These are phyloP conservation scores for Drosophila mettleri DNA, from an alignment of 2,888 invertebrate genomes.

Conservation along the genomic window DNA sequence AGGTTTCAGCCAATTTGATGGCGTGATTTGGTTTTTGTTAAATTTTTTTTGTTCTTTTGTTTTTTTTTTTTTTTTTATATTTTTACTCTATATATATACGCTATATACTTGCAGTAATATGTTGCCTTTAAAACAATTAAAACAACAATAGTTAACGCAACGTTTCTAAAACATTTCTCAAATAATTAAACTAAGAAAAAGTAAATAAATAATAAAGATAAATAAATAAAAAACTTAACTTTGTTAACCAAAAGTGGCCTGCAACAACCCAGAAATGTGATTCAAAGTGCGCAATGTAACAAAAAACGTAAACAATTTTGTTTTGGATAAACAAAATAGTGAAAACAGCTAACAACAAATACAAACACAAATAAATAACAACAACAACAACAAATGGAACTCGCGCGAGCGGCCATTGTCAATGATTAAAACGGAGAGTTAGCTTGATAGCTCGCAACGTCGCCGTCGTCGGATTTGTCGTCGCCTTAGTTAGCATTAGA, in stretches of 20 bases:
- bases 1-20: conserved; percentile 26
- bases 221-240: conserved; percentile 24
- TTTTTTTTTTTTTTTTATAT: neutral
- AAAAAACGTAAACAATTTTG: conserved; percentile 56
- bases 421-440: conserved; percentile 64
- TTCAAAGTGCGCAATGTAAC: conserved; percentile 75
- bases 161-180: conserved; percentile 68
- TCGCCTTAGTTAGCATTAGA: conserved; percentile 64
- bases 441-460: conserved; percentile 47
- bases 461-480: conserved; percentile 48
- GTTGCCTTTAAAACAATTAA: conserved; percentile 64
- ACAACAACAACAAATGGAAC: conserved; percentile 61
- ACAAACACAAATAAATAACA: conserved; percentile 14
- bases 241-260: conserved; percentile 73
- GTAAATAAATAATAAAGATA: conserved; percentile 15
- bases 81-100: neutral
- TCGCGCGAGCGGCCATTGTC: conserved; percentile 60
- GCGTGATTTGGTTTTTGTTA: conserved; percentile 8
- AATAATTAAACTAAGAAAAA: conserved; percentile 27
- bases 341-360: conserved; percentile 16
- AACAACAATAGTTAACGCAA: conserved; percentile 74
- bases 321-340: conserved; percentile 46
- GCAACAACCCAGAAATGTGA: conserved; percentile 74
- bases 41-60: neutral
- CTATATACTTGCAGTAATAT: conserved; percentile 56